Conservation (phyloP, 2,113 vertebrate species). For the Leucopsar rothschildi region DNA sequence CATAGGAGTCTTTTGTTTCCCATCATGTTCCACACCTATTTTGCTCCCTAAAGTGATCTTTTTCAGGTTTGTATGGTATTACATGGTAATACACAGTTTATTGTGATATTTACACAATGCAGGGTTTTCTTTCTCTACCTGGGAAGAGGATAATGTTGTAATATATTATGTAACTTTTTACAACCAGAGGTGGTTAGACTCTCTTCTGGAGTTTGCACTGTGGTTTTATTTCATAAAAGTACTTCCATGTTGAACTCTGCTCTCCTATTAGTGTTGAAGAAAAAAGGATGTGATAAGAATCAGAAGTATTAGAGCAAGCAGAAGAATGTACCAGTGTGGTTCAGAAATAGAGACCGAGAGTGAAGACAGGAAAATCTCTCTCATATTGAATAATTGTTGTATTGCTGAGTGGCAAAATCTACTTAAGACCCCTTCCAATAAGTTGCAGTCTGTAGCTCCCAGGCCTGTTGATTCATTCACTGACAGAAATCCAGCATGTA, state of each 20-base stretch:
- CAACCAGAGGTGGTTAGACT: neutral
- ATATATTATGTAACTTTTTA: neutral
- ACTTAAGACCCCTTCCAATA: conserved; percentile 11
- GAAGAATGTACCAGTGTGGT: neutral
- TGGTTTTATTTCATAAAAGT: neutral
- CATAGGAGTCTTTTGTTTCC: neutral
- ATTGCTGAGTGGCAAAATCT: neutral
- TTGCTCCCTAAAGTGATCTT: neutral
- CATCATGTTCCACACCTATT: neutral
- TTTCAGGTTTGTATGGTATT: neutral
- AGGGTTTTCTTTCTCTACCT: neutral
- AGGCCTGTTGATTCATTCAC: neutral
- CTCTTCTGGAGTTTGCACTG: neutral
- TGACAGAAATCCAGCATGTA: neutral
- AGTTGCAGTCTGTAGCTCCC: neutral
- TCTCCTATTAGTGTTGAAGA: neutral
- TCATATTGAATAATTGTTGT: neutral
- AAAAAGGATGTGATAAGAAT: neutral
- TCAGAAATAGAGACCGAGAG: neutral
- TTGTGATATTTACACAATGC: neutral
- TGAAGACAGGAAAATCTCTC: conserved; percentile 36
- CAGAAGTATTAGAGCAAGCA: neutral
- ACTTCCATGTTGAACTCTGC: neutral
- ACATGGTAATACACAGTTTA: too few relatives aligned
- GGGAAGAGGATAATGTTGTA: neutral